Conservation (phyloP, 2,888 invertebrate species). For the Eupsilia transversa region DNA sequence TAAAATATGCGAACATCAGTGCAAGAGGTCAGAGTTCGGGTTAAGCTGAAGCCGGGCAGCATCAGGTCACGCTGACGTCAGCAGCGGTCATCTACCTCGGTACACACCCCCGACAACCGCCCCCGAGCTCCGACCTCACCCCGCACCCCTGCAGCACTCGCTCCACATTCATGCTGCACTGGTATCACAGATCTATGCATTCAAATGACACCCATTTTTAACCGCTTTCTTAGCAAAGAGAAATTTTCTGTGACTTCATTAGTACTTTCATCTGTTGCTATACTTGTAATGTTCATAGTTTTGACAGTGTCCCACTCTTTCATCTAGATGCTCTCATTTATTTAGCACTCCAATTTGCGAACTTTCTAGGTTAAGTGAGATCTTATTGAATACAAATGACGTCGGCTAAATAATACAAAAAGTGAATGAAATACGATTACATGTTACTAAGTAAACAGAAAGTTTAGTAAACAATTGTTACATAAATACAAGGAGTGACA, state of each 20-base stretch:
- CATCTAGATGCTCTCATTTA: slow-evolving; percentile 13
- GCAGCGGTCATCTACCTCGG: slow-evolving; percentile 80
- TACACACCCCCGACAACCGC: slow-evolving; percentile 75
- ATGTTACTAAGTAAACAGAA: slow-evolving; percentile 29
- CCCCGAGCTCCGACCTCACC: slow-evolving; percentile 43
- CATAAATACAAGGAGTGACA: slow-evolving; percentile 23
- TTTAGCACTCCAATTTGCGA: slow-evolving; percentile 10
- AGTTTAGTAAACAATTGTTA: slow-evolving; percentile 26
- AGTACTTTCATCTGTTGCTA: not conserved
- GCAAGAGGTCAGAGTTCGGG: slow-evolving; percentile 86
- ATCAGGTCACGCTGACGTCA: slow-evolving; percentile 91
- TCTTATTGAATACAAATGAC: slow-evolving; percentile 22
- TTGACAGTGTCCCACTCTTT: slow-evolving; percentile 15
- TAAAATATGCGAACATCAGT: slow-evolving; percentile 70
- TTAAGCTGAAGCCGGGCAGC: slow-evolving; percentile 88
- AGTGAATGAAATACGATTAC: slow-evolving; percentile 27
- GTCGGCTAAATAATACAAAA: slow-evolving; percentile 16
- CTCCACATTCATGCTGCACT: slow-evolving; percentile 77
- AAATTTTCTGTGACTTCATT: slow-evolving; percentile 11
- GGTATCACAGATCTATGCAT: slow-evolving; percentile 66
- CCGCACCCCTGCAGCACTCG: slow-evolving; percentile 73
- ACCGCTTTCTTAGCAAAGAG: slow-evolving; percentile 36
- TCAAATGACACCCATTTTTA: slow-evolving; percentile 53
- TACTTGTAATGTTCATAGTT: not conserved
- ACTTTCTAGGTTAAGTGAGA: slow-evolving; percentile 27